These are phyloP conservation scores for Cataglyphis albicans DNA, from an alignment of 2,888 invertebrate species.

Conservation along the genomic window DNA sequence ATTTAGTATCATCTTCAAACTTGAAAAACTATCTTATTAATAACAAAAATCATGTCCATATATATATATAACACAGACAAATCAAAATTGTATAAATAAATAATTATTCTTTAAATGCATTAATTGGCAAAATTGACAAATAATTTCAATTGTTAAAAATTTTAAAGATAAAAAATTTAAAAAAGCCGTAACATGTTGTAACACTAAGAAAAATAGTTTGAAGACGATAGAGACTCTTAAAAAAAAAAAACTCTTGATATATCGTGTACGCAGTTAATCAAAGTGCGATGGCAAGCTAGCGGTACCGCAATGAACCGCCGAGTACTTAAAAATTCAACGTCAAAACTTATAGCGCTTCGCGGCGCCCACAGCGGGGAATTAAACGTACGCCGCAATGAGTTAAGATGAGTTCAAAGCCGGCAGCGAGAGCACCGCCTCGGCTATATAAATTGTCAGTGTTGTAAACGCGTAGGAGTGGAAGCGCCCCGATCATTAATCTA, in stretches of 20 bases:
- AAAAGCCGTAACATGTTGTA: not conserved
- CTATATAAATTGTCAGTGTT: constrained; percentile 69
- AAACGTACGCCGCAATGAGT: constrained; percentile 53
- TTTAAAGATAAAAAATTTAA: not conserved
- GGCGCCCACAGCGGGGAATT: constrained; percentile 48
- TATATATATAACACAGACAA: not conserved
- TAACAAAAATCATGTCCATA: constrained; percentile 12
- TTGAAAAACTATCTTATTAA: not conserved
- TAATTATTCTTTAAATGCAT: not conserved
- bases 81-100: constrained; percentile 3
- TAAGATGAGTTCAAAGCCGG: constrained; percentile 56
- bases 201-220: not conserved
- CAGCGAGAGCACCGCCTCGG: constrained; percentile 31
- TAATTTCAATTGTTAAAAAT: not conserved
- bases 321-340: constrained; percentile 38
- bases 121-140: no score
- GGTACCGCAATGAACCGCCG: constrained; percentile 31
- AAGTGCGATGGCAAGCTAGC: constrained; percentile 41
- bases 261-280: constrained; percentile 38
- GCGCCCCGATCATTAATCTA: constrained; percentile 76
- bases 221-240: not conserved
- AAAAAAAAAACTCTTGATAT: constrained; percentile 13
- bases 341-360: constrained; percentile 46
- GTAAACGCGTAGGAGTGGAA: constrained; percentile 74
- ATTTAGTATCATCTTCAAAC: constrained; percentile 14